Evolutionary conservation across 2,113 vertebrate species (phyloP).

Genomic region (Thamnophis sirtalis): DNA sequence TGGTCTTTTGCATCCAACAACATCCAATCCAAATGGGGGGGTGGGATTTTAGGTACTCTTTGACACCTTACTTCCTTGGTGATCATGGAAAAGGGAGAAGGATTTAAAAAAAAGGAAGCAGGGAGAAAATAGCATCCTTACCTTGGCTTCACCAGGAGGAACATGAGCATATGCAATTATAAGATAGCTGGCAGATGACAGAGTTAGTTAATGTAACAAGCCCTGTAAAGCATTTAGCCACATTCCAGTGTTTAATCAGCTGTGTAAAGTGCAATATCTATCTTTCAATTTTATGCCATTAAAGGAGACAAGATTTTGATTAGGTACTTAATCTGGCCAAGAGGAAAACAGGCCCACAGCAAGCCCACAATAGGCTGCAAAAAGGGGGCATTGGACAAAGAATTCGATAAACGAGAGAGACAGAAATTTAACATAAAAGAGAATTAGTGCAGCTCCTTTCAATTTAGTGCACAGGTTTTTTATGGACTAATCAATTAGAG

Average conservation of each 20-base stretch:
- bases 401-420: constrained; percentile 82
- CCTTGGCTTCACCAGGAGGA: constrained; percentile 66
- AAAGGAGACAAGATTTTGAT: constrained; percentile 93
- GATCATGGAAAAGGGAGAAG: constrained; percentile 19
- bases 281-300: constrained; percentile 95
- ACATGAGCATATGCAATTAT: constrained; percentile 73
- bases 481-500: constrained; percentile 85
- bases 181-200: constrained; percentile 80
- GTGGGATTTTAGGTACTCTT: background rate
- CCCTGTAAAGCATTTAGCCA: constrained; percentile 79
- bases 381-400: constrained; percentile 71
- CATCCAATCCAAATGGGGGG: background rate
- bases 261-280: constrained; percentile 93
- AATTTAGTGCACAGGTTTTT: constrained; percentile 83
- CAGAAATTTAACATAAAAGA: constrained; percentile 87
- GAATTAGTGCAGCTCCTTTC: constrained; percentile 83
- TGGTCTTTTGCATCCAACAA: constrained; percentile 5
- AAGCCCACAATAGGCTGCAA: constrained; percentile 74
- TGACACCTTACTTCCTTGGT: constrained; percentile 16
- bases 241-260: constrained; percentile 90
- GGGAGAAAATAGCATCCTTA: constrained; percentile 55
- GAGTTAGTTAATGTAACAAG: constrained; percentile 85
- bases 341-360: constrained; percentile 80
- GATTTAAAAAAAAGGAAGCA: constrained; percentile 32
- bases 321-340: constrained; percentile 90